Evolutionary conservation across 2,797 vertebrate genomes (phyloP).

Genomic region (Brachymystax lenok): DNA sequence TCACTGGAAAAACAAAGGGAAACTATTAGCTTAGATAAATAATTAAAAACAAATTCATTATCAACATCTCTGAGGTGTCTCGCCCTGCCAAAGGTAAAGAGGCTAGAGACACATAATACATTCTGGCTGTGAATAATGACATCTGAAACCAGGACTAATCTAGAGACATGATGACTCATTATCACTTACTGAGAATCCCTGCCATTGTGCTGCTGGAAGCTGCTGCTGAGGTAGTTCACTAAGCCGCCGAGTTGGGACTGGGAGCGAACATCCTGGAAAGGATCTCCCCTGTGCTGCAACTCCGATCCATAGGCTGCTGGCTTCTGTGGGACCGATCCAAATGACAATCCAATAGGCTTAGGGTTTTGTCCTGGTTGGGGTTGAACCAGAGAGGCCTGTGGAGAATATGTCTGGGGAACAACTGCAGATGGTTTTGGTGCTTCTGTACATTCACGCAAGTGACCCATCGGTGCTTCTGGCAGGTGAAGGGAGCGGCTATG

Average conservation of each 20-base stretch:
- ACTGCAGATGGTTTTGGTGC: background rate
- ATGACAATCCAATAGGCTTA: background rate
- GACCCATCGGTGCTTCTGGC: background rate
- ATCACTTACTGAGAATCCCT: slow-evolving; percentile 46
- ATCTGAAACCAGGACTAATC: too few relatives aligned
- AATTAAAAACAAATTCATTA: too few relatives aligned
- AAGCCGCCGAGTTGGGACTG: background rate
- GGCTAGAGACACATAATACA: too few relatives aligned
- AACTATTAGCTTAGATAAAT: too few relatives aligned
- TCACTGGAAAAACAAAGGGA: slow-evolving; percentile 38
- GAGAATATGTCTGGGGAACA: background rate
- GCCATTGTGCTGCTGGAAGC: slow-evolving; percentile 15
- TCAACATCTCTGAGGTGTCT: too few relatives aligned
- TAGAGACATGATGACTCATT: background rate
- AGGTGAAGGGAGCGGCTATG: background rate
- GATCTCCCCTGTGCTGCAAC: background rate
- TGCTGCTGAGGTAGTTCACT: background rate
- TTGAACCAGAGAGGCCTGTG: background rate
- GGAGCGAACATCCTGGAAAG: too few relatives aligned
- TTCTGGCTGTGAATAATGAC: too few relatives aligned
- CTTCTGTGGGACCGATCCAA: background rate
- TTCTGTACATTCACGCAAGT: background rate
- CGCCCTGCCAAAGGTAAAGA: too few relatives aligned
- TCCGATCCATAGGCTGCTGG: fast-evolving
- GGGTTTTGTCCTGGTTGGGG: background rate